These are phyloP conservation scores for Bambusicola thoracicus DNA, from an alignment of 2,113 vertebrate genomes.

Conservation along the genomic window DNA sequence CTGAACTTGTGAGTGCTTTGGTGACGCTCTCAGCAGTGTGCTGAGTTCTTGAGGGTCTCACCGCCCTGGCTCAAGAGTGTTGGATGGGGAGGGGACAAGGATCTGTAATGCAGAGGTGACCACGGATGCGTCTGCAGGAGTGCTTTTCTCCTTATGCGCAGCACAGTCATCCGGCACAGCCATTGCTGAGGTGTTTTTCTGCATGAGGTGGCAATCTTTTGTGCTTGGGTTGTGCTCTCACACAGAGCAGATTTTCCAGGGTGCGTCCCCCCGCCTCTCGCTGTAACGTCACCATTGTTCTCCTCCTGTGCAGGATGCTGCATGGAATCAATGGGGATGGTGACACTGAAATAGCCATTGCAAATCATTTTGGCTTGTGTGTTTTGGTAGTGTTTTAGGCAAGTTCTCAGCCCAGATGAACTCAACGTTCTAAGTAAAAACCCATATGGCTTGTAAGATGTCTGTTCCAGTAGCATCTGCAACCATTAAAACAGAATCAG, in stretches of 20 bases:
- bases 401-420: background rate
- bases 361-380: background rate
- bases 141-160: background rate
- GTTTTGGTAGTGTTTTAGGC: background rate
- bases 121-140: background rate
- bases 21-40: background rate
- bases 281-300: accelerated
- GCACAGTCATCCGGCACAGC: background rate
- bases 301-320: background rate
- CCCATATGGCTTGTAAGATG: background rate
- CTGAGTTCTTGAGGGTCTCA: background rate
- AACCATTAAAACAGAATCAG: conserved; percentile 31
- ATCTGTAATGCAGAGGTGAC: background rate
- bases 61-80: background rate
- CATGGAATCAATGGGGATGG: background rate
- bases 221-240: background rate
- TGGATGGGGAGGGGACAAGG: background rate
- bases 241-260: conserved; percentile 11
- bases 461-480: conserved; percentile 6
- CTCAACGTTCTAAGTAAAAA: background rate
- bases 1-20: background rate
- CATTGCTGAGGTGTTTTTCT: conserved; percentile 25
- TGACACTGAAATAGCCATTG: background rate
- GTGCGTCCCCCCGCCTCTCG: background rate
- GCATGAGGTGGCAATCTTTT: conserved; percentile 20